A percentile compares a stretch with the other conserved stretches of the same genome.
phyloP scores from a whole-genome alignment of 2,113 vertebrate genomes.

The Gorsachius goisagi region DNA sequence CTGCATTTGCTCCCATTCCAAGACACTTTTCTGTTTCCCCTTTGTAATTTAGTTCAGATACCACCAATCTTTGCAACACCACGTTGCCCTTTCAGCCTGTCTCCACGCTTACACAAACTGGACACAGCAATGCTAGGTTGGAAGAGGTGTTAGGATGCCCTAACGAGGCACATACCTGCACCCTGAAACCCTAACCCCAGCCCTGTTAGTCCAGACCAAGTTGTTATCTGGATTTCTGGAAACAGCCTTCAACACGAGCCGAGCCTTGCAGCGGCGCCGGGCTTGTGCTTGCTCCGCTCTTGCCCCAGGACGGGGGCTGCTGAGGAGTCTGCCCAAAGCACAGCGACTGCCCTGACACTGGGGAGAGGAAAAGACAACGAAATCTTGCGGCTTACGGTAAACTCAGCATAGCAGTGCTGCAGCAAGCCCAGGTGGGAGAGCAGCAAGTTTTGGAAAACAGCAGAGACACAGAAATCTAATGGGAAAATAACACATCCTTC shows the following conservation, averaged over 20 bases:
- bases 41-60: not conserved
- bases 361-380: not conserved
- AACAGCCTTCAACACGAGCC: rapidly evolving
- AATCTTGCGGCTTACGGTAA: rapidly evolving
- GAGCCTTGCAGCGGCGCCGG: not conserved
- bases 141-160: not conserved
- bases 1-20: not conserved
- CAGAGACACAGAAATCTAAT: not conserved
- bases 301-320: rapidly evolving
- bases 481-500: not conserved
- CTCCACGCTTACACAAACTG: too few relatives aligned
- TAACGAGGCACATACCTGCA: not conserved
- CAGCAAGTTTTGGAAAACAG: not conserved
- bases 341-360: rapidly evolving
- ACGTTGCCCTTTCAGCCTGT: not conserved
- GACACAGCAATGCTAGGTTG: not conserved
- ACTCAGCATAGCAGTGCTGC: not conserved
- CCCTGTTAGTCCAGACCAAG: not conserved
- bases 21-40: not conserved
- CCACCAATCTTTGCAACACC: not conserved
- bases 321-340: not conserved
- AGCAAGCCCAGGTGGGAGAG: not conserved
- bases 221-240: not conserved
- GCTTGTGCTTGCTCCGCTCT: not conserved
- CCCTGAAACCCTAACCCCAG: not conserved